phyloP scores from a whole-genome alignment of 1,140 invertebrate species.

The Frieseomelitta varia region DNA sequence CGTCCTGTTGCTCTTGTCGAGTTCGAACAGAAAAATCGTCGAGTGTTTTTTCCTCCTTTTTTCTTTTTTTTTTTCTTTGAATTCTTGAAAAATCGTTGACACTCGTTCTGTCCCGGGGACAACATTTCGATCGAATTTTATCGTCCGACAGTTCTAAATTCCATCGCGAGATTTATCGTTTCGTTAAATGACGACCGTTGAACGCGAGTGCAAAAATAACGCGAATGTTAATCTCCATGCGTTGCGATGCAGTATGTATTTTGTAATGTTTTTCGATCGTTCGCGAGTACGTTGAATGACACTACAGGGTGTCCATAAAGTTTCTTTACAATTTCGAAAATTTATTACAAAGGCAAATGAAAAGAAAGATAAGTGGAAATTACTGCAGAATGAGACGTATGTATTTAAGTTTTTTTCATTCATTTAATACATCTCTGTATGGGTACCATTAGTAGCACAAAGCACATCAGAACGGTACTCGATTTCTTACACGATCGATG shows the following conservation, averaged over 20 bases:
- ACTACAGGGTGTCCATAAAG: no score
- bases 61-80: not conserved
- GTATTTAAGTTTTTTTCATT: no score
- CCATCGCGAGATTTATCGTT: conserved; percentile 21
- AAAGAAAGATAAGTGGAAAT: no score
- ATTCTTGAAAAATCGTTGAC: not conserved
- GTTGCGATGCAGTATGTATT: not conserved
- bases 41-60: no score
- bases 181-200: no score
- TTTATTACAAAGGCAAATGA: no score
- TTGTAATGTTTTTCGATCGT: conserved; percentile 4
- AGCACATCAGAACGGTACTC: no score
- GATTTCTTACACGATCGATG: no score
- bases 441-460: no score
- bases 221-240: conserved; percentile 15
- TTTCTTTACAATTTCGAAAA: no score
- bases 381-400: no score
- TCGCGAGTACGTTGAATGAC: not conserved
- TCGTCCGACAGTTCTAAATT: conserved; percentile 28
- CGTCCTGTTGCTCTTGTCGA: not conserved
- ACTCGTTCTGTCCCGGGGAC: not conserved
- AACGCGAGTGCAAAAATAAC: conserved; percentile 2
- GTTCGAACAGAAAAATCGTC: not conserved
- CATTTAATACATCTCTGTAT: no score
- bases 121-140: conserved; percentile 11